A percentile compares a stretch with the other conserved stretches of the same genome.
phyloP scores from a whole-genome alignment of 2,797 vertebrate species.

The Cossypha caffra region DNA sequence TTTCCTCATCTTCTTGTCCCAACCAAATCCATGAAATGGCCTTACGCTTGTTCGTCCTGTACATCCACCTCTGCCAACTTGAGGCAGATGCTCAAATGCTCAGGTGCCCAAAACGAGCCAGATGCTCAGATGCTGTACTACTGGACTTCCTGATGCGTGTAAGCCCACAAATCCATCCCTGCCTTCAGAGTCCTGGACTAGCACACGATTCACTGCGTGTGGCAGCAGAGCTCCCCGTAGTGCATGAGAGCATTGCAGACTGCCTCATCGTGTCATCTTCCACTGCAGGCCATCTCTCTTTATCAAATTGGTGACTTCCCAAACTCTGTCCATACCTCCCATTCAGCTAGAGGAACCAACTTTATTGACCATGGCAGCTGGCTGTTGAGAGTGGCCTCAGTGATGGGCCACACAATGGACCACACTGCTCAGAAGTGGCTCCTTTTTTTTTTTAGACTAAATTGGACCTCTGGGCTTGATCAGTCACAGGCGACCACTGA shows the following conservation, averaged over 20 bases:
- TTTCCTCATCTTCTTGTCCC: not conserved
- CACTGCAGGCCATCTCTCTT: not conserved
- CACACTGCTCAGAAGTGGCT: not conserved
- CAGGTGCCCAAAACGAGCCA: conserved; percentile 39
- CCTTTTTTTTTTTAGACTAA: not conserved
- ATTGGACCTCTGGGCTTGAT: not conserved
- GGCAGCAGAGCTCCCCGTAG: not conserved
- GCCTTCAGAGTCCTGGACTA: conserved; percentile 33
- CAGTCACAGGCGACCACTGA: not conserved
- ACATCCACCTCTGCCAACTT: conserved; percentile 17
- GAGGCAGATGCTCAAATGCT: conserved; percentile 49
- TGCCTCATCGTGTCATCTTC: not conserved
- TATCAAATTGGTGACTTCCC: not conserved
- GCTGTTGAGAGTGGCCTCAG: not conserved
- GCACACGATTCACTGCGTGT: not conserved
- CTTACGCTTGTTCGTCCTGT: not conserved
- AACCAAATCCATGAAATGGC: not conserved
- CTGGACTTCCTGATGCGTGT: conserved; percentile 51
- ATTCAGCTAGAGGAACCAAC: not conserved
- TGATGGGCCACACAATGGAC: not conserved
- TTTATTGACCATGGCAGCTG: not conserved
- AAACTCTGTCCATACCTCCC: not conserved
- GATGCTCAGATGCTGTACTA: conserved; percentile 36
- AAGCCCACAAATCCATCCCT: conserved; percentile 61
- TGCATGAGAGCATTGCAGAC: not conserved